Evolutionary conservation across 2,888 invertebrate species (phyloP).

Genomic region (Invenusta paracnida): DNA sequence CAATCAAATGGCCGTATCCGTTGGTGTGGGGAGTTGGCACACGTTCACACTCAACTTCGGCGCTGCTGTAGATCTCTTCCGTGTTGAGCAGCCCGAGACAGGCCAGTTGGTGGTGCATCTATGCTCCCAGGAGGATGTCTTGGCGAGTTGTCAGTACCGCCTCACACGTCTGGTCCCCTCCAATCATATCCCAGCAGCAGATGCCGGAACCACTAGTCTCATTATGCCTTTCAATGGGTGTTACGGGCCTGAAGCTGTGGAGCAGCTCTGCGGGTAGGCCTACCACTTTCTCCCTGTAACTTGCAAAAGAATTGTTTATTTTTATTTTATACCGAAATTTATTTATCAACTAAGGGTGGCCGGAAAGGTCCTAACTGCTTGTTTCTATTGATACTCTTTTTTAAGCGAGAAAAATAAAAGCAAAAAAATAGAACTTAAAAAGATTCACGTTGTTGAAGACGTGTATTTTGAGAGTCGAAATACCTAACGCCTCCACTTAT

Average conservation of each 20-base stretch:
- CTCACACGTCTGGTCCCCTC: not conserved
- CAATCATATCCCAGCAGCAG: not conserved
- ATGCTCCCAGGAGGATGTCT: not conserved
- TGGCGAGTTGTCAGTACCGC: not conserved
- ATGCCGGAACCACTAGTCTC: not conserved
- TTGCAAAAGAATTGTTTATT: too few relatives aligned
- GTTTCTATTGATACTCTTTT: too few relatives aligned
- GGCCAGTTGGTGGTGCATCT: not conserved
- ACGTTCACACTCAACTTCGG: not conserved
- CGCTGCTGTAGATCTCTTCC: not conserved
- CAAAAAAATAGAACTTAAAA: too few relatives aligned
- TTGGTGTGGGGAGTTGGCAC: not conserved
- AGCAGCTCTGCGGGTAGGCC: not conserved
- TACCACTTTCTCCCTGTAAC: too few relatives aligned
- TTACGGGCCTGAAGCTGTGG: not conserved
- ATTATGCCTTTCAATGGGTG: not conserved
- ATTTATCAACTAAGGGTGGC: too few relatives aligned
- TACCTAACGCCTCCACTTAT: too few relatives aligned
- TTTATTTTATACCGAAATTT: too few relatives aligned
- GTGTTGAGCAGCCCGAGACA: not conserved
- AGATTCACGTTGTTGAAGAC: too few relatives aligned
- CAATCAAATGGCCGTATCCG: not conserved
- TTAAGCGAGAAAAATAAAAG: too few relatives aligned
- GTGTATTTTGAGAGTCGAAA: too few relatives aligned
- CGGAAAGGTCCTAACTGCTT: too few relatives aligned